Percentiles rank a stretch among this genome's conserved stretches.
Evolutionary conservation across 1,140 invertebrate species (phyloP).

Genomic region (Hyphantria cunea): DNA sequence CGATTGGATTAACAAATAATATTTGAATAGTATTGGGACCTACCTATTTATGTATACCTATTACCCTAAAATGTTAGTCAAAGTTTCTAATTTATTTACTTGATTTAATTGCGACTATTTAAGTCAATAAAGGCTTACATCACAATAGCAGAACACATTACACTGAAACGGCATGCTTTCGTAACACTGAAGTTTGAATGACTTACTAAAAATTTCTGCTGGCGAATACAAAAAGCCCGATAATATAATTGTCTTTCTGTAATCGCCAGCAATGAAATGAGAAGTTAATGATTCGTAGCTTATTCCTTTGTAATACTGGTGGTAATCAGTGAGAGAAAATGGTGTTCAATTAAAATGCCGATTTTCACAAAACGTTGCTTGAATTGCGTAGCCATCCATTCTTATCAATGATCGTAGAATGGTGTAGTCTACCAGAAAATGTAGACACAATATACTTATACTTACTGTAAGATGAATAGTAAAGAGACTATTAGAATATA

Average conservation of each 20-base stretch:
- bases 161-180: slow-evolving; percentile 18
- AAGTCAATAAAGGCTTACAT: no score
- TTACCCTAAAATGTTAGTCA: no score
- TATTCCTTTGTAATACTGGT: slow-evolving; percentile 47
- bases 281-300: slow-evolving; percentile 55
- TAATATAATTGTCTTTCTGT: slow-evolving; percentile 46
- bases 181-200: slow-evolving; percentile 21
- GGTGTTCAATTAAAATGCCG: slow-evolving; percentile 36
- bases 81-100: no score
- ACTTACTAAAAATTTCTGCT: slow-evolving; percentile 34
- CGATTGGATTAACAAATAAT: no score
- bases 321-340: slow-evolving; percentile 42
- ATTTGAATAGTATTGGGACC: no score
- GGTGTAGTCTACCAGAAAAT: background rate
- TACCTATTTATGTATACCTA: no score
- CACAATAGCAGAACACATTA: slow-evolving; percentile 18
- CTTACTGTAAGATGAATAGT: no score
- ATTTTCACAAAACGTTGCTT: slow-evolving; percentile 11
- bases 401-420: background rate
- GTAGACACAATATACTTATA: background rate
- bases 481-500: no score
- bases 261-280: slow-evolving; percentile 49
- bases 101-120: no score
- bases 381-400: slow-evolving; percentile 1
- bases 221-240: slow-evolving; percentile 37